A percentile compares a stretch with the other conserved stretches of the same genome.
Evolutionary conservation across 2,888 invertebrate genomes (phyloP).

Genomic region (Drosophila fungiperda): DNA sequence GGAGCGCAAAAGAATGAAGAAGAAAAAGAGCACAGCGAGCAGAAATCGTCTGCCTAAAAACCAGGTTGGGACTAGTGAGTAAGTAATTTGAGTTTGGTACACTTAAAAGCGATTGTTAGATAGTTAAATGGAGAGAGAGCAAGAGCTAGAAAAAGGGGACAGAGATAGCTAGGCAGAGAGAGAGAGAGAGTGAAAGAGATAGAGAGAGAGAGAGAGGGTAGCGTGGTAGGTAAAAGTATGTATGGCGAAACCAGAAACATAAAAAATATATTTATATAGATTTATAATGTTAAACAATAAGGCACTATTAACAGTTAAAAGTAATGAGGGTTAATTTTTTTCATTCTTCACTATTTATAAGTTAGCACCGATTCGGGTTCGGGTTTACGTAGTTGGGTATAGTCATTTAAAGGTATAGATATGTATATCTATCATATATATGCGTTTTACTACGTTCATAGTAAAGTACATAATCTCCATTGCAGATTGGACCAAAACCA

Average conservation of each 20-base stretch:
- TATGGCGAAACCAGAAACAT: constrained; percentile 11
- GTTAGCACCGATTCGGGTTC: constrained; percentile 11
- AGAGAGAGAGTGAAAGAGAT: constrained; percentile 1
- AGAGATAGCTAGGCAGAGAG: not conserved
- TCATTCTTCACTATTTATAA: constrained; percentile 8
- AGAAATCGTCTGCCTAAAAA: constrained; percentile 10
- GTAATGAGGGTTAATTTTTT: constrained; percentile 7
- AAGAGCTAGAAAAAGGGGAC: not conserved
- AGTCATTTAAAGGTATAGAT: constrained; percentile 8
- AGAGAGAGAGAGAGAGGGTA: constrained; percentile 2
- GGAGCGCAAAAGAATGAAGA: constrained; percentile 10
- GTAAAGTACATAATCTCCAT: constrained; percentile 85
- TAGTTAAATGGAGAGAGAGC: not conserved
- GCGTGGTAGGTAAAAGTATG: constrained; percentile 13
- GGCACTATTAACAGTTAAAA: constrained; percentile 25
- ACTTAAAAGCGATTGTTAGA: not conserved
- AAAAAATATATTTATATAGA: constrained; percentile 8
- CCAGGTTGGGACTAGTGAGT: constrained; percentile 1
- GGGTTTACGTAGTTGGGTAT: constrained; percentile 10
- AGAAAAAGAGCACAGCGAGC: constrained; percentile 23
- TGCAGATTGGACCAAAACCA: constrained; percentile 85
- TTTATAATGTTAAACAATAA: constrained; percentile 17
- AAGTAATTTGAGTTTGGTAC: not conserved
- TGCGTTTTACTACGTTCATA: constrained; percentile 84
- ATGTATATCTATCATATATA: constrained; percentile 36